Evolutionary conservation across 2,113 vertebrate species (phyloP), one percentile per base, ranked within the genome.

Genomic region (Dryoscopus gambensis): DNA sequence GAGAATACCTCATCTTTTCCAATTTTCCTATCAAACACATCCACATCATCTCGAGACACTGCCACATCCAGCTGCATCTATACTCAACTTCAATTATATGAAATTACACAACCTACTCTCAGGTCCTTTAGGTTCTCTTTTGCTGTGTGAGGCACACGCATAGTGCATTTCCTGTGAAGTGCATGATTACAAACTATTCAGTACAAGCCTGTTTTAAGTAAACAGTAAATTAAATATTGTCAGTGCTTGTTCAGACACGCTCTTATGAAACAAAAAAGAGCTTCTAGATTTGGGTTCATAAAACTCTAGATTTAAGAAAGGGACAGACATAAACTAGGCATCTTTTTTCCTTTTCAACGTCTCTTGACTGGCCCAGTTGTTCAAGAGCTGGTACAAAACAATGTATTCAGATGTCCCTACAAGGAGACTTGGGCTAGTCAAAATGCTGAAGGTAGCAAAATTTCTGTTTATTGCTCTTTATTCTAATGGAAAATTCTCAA

Each of bases 21-120:
- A 97, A 97, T 98, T 98, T 98, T 97, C 95, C 97, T 97, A 97
- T 98, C 97, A 97, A 97, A 97, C 82, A 56, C 92, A 97, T 96
- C 96, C 86, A 95, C 79, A 95, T 98, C 94, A 97, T 97, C 93
- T 97, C 21, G 55, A 98, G 96, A 94, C 91, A 84, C 67, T 97
- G 78, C 64, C 79, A 93, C 89, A 97, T 91, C 95, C 97, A 98
- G 96, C 96, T 97, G 97, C 96, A 97, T 97, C 95, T 89, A 67
- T 94, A 88, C 90, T 95, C 86, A 68, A 89, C 93, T 97, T 97
- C 96, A 96, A 96, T 97, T 97, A 97, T 79, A 82, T 97, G 91
- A 97, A 97, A 97, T 97, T 98, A 97, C 64, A 86, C 95, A 97
- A 96, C 94, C 96, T 97, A 87, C 97, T 97, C 90, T 93, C 33